A percentile compares a stretch with the other conserved stretches of the same genome.
Evolutionary conservation across 2,888 invertebrate genomes (phyloP).

Genomic region (Myopa testacea): DNA sequence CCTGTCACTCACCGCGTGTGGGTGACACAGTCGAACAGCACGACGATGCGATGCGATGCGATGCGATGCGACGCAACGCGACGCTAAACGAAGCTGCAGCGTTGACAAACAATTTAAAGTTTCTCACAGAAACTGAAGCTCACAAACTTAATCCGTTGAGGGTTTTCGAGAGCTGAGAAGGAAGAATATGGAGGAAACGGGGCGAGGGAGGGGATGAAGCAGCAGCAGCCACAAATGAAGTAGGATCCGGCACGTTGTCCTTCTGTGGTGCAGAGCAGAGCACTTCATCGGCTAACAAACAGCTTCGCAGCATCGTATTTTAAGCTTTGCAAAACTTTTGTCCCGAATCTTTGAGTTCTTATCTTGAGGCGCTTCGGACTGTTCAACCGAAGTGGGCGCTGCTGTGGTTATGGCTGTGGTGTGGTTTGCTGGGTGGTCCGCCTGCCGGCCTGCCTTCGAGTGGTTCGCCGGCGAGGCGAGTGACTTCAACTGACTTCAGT

Average conservation of each 20-base stretch:
- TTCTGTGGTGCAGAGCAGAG: not conserved
- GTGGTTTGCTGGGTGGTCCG: not conserved
- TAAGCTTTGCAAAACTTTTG: constrained; percentile 55
- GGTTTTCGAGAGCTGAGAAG: constrained; percentile 14
- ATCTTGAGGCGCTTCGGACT: constrained; percentile 44
- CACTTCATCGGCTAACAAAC: constrained; percentile 42
- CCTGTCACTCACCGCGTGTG: not conserved
- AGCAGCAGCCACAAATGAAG: constrained; percentile 4
- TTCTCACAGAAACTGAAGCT: constrained; percentile 18
- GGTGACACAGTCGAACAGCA: constrained; percentile 1
- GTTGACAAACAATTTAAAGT: constrained; percentile 39
- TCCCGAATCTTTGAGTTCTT: constrained; percentile 46
- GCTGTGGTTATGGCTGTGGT: not conserved
- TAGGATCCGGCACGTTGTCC: not conserved
- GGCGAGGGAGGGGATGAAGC: not conserved
- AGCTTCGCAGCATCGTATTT: constrained; percentile 53
- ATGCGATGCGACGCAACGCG: not conserved
- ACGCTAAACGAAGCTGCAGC: not conserved
- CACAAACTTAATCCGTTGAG: constrained; percentile 33
- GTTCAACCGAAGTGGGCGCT: not conserved
- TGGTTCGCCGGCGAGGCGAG: not conserved
- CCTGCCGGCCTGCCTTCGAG: constrained; percentile 30
- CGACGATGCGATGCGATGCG: not conserved
- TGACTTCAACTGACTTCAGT: constrained; percentile 22
- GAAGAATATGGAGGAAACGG: not conserved